Conservation (phyloP, 2,888 invertebrate species). For the Sphinx pinastri region DNA sequence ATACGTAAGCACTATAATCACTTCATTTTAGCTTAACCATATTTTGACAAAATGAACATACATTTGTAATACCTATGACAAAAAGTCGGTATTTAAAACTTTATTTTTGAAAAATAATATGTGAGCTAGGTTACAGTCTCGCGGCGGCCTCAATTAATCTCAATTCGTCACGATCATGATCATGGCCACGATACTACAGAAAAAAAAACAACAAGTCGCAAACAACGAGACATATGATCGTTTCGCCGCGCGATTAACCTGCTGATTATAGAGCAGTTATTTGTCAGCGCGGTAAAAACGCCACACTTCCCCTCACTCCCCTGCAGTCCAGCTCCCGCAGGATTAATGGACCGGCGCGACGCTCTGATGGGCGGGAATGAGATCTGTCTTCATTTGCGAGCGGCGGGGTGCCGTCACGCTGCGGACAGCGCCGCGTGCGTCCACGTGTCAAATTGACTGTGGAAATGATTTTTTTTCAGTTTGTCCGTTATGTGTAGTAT, state of each 20-base stretch:
- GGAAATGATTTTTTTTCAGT: not conserved
- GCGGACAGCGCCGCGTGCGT: conserved; percentile 20
- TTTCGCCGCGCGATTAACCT: conserved; percentile 1
- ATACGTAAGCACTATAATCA: too few species aligned
- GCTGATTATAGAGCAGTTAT: conserved; percentile 15
- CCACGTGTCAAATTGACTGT: not conserved
- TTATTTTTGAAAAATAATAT: too few species aligned
- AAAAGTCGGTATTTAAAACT: too few species aligned
- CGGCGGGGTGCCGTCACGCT: conserved; percentile 2
- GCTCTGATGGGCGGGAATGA: conserved; percentile 43
- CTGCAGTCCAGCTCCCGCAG: conserved; percentile 31
- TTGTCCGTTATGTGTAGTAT: not conserved
- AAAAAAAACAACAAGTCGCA: not conserved
- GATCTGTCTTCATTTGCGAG: conserved; percentile 45
- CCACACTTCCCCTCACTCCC: conserved; percentile 23
- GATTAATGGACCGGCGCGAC: conserved; percentile 45
- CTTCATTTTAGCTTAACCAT: too few species aligned
- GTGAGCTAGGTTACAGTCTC: not conserved
- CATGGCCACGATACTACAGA: not conserved
- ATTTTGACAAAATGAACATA: too few species aligned
- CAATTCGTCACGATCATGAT: not conserved
- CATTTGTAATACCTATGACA: too few species aligned
- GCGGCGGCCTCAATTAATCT: not conserved
- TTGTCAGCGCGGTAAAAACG: conserved; percentile 29
- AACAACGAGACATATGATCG: conserved; percentile 10